Evolutionary conservation across 1,140 invertebrate species (phyloP).

Genomic region (Pristionchus pacificus): DNA sequence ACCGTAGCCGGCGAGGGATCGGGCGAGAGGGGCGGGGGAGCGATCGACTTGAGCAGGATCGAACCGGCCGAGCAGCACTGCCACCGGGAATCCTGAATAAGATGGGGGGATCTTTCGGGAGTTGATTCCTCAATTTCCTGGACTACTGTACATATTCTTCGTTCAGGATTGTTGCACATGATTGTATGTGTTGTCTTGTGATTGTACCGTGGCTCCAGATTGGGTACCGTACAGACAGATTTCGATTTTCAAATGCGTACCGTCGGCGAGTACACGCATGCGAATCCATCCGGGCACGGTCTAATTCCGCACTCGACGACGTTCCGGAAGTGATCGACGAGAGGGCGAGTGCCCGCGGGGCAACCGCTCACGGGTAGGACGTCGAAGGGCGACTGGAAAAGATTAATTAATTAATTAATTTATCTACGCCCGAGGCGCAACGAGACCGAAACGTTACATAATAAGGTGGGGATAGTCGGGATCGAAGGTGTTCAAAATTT

Average conservation of each 20-base stretch:
- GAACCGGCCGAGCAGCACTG: slow-evolving; percentile 31
- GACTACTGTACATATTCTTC: neutral
- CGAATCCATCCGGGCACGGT: slow-evolving; percentile 32
- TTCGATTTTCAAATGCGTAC: no score
- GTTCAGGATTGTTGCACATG: neutral
- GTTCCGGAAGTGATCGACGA: slow-evolving; percentile 15
- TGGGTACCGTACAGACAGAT: no score
- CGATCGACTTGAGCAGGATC: slow-evolving; percentile 9
- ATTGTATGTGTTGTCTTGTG: no score
- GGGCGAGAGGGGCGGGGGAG: no score
- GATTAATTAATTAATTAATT: no score
- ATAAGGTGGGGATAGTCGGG: no score
- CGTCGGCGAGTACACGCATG: slow-evolving; percentile 24
- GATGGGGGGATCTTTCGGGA: no score
- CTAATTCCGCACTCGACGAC: slow-evolving; percentile 25
- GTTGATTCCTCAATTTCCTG: neutral
- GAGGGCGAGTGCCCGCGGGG: slow-evolving; percentile 23
- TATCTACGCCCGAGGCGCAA: no score
- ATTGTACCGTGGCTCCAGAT: no score
- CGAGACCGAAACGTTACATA: no score
- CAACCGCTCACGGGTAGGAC: slow-evolving; percentile 23
- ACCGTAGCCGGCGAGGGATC: no score
- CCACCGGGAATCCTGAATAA: slow-evolving; percentile 25
- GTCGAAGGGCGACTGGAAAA: slow-evolving; percentile 9
- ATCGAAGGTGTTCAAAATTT: no score